Conservation (phyloP, 1,140 invertebrate genomes). For the Atta colombica region DNA sequence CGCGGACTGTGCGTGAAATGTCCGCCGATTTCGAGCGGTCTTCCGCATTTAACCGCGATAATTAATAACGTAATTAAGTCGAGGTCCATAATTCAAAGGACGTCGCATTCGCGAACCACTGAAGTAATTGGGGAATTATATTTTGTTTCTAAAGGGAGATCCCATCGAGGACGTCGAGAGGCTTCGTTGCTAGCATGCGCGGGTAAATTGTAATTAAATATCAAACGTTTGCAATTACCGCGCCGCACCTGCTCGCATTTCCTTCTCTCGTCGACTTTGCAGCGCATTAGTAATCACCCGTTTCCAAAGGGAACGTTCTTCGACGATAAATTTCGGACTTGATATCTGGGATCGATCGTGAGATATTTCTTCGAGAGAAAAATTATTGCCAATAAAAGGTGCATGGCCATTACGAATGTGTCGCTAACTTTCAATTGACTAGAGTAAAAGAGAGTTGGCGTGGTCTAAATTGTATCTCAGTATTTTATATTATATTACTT, state of each 20-base stretch:
- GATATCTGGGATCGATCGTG: constrained; percentile 36
- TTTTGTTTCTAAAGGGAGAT: constrained; percentile 79
- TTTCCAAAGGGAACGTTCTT: constrained; percentile 42
- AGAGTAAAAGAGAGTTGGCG: no score
- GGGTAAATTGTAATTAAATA: constrained; percentile 84
- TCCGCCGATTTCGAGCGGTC: constrained; percentile 43
- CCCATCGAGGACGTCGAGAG: constrained; percentile 72
- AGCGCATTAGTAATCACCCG: constrained; percentile 36
- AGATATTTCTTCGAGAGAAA: constrained; percentile 22
- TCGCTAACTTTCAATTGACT: neutral
- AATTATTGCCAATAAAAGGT: constrained; percentile 1
- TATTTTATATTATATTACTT: no score
- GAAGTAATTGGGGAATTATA: constrained; percentile 83
- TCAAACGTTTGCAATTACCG: constrained; percentile 84
- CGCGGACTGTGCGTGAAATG: neutral
- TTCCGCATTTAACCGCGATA: constrained; percentile 62
- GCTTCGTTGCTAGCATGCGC: constrained; percentile 49
- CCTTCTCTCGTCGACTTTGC: constrained; percentile 51
- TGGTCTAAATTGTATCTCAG: no score
- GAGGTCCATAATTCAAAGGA: constrained; percentile 75
- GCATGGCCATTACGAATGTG: neutral
- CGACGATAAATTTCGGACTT: constrained; percentile 64
- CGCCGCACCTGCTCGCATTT: constrained; percentile 78
- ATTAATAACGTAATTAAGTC: constrained; percentile 83
- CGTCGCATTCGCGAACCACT: constrained; percentile 32